These are phyloP conservation scores for Drosophila fulvimacula DNA, from an alignment of 2,888 invertebrate genomes.

Conservation along the genomic window DNA sequence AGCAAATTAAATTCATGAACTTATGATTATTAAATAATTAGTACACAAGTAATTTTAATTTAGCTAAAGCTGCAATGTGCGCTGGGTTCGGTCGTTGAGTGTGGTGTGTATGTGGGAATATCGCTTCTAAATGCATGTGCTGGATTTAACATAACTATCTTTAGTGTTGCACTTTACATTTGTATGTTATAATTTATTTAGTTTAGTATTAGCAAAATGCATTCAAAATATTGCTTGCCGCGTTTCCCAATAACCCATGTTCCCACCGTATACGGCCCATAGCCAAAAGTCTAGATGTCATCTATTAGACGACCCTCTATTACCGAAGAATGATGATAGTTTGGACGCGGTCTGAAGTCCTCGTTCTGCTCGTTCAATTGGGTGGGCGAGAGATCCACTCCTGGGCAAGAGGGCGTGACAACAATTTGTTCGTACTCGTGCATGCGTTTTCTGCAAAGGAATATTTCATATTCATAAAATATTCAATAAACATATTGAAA, in stretches of 20 bases:
- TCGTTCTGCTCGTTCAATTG: conserved; percentile 97
- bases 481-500: not conserved
- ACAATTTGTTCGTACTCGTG: conserved; percentile 94
- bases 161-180: conserved; percentile 41
- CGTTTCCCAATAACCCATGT: conserved; percentile 38
- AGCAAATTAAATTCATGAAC: conserved; percentile 45
- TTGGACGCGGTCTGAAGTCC: conserved; percentile 95
- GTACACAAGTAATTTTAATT: conserved; percentile 40
- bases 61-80: conserved; percentile 49
- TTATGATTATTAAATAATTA: conserved; percentile 38
- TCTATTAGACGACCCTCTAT: conserved; percentile 86
- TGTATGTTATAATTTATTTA: conserved; percentile 30
- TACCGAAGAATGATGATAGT: conserved; percentile 96
- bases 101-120: conserved; percentile 29
- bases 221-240: conserved; percentile 62
- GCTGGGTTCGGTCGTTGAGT: conserved; percentile 28
- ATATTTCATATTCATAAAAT: not conserved
- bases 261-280: conserved; percentile 17
- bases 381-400: conserved; percentile 91
- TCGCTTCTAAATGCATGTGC: conserved; percentile 60
- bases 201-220: conserved; percentile 50
- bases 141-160: conserved; percentile 48
- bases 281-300: conserved; percentile 67
- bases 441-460: conserved; percentile 88
- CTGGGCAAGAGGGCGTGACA: conserved; percentile 92